phyloP scores from a whole-genome alignment of 2,888 invertebrate species.

The Drosophila mulleri region DNA sequence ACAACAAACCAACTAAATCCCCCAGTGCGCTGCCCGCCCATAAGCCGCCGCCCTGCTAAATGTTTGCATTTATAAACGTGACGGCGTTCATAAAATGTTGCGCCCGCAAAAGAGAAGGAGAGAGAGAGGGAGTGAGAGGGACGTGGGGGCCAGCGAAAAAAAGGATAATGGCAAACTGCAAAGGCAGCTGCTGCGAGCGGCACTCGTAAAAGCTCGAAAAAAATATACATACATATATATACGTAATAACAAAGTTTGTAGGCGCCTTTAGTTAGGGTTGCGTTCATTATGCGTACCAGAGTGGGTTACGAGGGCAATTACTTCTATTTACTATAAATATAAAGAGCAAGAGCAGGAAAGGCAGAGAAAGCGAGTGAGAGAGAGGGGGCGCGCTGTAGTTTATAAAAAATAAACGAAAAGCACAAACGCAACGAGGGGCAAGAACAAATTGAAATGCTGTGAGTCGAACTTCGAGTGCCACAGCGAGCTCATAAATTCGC shows the following conservation, averaged over 20 bases:
- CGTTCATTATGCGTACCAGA: constrained; percentile 35
- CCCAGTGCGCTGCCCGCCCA: not conserved
- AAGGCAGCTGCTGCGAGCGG: constrained; percentile 30
- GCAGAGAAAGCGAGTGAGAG: too few species aligned
- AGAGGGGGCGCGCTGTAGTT: not conserved
- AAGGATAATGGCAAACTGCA: constrained; percentile 50
- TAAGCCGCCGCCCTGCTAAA: constrained; percentile 37
- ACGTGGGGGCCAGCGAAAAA: constrained; percentile 1
- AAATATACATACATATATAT: constrained; percentile 2
- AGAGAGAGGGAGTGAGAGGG: not conserved
- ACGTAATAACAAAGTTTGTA: constrained; percentile 59
- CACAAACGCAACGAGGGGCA: constrained; percentile 1
- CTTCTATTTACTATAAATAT: constrained; percentile 27
- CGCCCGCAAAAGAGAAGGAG: not conserved
- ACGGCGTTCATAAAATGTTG: constrained; percentile 55
- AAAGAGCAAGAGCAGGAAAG: not conserved
- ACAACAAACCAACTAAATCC: not conserved
- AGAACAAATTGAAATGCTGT: constrained; percentile 36
- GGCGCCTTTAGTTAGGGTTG: constrained; percentile 42
- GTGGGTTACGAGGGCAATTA: constrained; percentile 49
- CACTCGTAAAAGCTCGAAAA: constrained; percentile 40
- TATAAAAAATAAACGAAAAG: constrained; percentile 21
- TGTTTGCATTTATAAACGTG: constrained; percentile 71
- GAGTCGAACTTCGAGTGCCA: constrained; percentile 16
- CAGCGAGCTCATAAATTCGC: constrained; percentile 3